phyloP scores from a whole-genome alignment of 2,888 invertebrate species.

The Synergus umbraculus region DNA sequence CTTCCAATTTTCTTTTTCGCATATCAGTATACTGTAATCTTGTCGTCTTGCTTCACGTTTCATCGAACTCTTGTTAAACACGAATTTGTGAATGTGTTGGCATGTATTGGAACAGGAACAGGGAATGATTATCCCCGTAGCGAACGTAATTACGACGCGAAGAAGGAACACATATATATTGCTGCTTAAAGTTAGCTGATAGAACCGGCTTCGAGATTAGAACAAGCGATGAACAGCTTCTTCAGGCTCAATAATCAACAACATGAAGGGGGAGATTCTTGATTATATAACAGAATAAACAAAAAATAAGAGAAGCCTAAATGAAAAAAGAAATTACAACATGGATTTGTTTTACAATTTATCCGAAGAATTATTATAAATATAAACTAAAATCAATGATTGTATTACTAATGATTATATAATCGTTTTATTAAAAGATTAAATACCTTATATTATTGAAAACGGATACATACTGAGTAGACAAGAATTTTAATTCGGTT shows the following conservation, averaged over 20 bases:
- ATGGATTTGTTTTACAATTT: background rate
- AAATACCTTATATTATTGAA: background rate
- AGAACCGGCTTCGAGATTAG: constrained; percentile 66
- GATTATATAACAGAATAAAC: background rate
- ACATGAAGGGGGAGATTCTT: background rate
- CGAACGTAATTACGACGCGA: constrained; percentile 66
- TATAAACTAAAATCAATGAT: no score
- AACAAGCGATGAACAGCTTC: constrained; percentile 59
- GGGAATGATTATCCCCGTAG: constrained; percentile 61
- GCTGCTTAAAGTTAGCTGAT: constrained; percentile 71
- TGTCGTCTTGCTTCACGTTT: constrained; percentile 38
- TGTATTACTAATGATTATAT: no score
- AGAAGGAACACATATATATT: constrained; percentile 72
- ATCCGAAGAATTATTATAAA: background rate
- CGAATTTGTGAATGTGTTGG: constrained; percentile 8
- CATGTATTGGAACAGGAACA: constrained; percentile 43
- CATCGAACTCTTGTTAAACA: constrained; percentile 27
- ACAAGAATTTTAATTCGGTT: background rate
- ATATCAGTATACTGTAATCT: constrained; percentile 25
- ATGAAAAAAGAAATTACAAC: background rate
- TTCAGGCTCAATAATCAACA: constrained; percentile 60
- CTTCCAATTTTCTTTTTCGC: constrained; percentile 32
- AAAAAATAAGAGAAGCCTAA: background rate
- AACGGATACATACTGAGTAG: background rate
- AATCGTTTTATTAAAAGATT: background rate